A percentile compares a stretch with the other conserved stretches of the same genome.
phyloP scores from a whole-genome alignment of 2,113 vertebrate species.

The Coptodon rendalli region DNA sequence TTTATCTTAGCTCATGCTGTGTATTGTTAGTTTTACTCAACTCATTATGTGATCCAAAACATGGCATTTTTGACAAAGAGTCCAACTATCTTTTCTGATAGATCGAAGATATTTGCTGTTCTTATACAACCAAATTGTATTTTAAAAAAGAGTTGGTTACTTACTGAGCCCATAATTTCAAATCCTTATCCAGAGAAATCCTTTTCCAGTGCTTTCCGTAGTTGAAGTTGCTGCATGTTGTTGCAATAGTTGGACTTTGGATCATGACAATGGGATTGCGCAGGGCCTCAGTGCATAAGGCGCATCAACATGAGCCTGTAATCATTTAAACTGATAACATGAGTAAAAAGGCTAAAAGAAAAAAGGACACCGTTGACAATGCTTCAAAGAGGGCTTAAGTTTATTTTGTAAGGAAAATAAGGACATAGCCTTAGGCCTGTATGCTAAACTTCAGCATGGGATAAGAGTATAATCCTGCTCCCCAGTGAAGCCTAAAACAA shows the following conservation, averaged over 20 bases:
- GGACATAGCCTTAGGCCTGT: background rate
- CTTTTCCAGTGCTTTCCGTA: conserved; percentile 21
- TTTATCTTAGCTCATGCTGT: background rate
- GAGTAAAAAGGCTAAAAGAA: background rate
- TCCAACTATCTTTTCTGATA: background rate
- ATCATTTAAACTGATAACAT: background rate
- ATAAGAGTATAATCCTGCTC: background rate
- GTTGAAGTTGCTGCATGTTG: conserved; percentile 11
- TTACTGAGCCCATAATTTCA: conserved; percentile 20
- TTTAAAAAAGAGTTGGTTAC: background rate
- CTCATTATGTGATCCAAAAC: background rate
- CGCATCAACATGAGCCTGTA: background rate
- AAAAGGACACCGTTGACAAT: background rate
- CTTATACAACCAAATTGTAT: background rate
- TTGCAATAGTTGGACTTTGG: conserved; percentile 69
- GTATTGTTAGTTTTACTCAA: background rate
- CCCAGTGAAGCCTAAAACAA: background rate
- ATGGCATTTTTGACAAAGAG: background rate
- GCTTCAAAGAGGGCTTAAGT: background rate
- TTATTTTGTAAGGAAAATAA: background rate
- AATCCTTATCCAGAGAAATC: conserved; percentile 23
- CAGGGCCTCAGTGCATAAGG: background rate
- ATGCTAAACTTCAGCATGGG: background rate
- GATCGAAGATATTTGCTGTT: background rate
- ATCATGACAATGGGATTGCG: conserved; percentile 41